These are phyloP conservation scores for Catharus ustulatus DNA, from an alignment of 2,797 vertebrate species.

Conservation along the genomic window DNA sequence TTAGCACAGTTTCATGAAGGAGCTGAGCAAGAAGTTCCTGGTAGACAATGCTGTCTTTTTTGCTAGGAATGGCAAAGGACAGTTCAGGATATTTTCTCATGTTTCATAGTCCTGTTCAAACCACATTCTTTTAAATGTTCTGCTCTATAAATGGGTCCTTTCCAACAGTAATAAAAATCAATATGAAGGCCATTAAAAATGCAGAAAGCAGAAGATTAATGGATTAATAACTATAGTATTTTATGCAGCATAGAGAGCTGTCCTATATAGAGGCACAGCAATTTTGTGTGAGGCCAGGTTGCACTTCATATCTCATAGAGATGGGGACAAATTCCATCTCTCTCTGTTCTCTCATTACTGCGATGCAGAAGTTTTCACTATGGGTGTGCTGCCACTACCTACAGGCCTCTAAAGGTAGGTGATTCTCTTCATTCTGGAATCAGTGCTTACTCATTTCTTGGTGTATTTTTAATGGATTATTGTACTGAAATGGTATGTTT, in stretches of 20 bases:
- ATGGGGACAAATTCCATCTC: neutral
- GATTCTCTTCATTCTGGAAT: neutral
- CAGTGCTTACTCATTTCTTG: neutral
- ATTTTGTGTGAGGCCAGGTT: neutral
- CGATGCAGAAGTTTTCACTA: neutral
- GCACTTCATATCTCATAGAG: neutral
- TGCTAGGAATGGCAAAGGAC: neutral
- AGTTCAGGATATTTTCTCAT: neutral
- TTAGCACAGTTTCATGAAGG: conserved; percentile 12
- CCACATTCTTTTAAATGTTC: neutral
- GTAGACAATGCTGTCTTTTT: neutral
- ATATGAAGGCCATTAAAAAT: neutral
- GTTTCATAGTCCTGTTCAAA: neutral
- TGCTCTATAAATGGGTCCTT: neutral
- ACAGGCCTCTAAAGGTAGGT: neutral
- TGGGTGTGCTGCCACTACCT: neutral
- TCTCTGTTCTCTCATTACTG: neutral
- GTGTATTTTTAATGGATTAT: neutral
- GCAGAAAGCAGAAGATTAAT: conserved; percentile 34
- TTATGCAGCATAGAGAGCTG: neutral
- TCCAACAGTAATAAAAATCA: conserved; percentile 25
- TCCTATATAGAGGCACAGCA: neutral
- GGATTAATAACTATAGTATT: neutral
- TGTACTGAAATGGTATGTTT: neutral
- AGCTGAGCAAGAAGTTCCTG: conserved; percentile 5